phyloP scores from a whole-genome alignment of 2,888 invertebrate genomes.

The Phlogophora meticulosa region DNA sequence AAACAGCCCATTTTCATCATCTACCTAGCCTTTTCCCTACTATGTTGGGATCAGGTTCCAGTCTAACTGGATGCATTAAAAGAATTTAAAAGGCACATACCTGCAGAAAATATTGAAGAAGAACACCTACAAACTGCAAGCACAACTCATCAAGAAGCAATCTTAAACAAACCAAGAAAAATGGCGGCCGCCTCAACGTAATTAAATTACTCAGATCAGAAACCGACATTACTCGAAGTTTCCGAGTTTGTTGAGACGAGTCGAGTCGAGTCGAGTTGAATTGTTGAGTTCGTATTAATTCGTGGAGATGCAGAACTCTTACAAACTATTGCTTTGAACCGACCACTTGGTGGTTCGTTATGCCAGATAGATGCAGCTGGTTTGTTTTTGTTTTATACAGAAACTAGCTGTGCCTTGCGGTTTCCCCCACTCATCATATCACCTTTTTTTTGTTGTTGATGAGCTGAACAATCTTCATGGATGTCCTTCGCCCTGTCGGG shows the following conservation, averaged over 20 bases:
- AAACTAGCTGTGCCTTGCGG: background rate
- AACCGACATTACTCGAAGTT: conserved; percentile 45
- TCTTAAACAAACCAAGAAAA: conserved; percentile 51
- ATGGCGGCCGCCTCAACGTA: conserved; percentile 24
- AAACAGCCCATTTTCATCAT: no score
- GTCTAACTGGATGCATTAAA: no score
- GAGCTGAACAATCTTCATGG: no score
- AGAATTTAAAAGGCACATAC: background rate
- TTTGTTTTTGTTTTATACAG: background rate
- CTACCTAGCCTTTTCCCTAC: no score
- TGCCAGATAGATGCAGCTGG: conserved; percentile 13
- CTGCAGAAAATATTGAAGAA: background rate
- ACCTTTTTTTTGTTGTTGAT: no score
- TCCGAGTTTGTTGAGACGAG: conserved; percentile 37
- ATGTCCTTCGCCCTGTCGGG: no score
- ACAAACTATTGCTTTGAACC: conserved; percentile 35
- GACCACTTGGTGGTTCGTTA: background rate
- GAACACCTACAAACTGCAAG: conserved; percentile 12
- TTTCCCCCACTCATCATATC: no score
- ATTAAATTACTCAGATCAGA: conserved; percentile 58
- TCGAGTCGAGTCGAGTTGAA: conserved; percentile 13
- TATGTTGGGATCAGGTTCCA: no score
- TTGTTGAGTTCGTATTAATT: conserved; percentile 41
- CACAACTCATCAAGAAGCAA: conserved; percentile 50
- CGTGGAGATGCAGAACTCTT: conserved; percentile 29